Percentiles rank a stretch among this genome's conserved stretches.
These are phyloP conservation scores for Engraulis encrasicolus DNA, from an alignment of 2,113 vertebrate species.

Conservation along the genomic window DNA sequence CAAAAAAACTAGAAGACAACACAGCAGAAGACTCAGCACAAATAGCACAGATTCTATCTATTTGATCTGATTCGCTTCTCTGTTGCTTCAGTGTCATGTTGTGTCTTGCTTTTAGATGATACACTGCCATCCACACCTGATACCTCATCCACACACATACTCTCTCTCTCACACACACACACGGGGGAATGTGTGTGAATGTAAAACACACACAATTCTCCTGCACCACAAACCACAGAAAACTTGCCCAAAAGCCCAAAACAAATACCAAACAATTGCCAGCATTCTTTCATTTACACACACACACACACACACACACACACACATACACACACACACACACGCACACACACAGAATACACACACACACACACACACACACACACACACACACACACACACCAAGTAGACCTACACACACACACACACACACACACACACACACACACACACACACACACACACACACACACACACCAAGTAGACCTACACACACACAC, in stretches of 20 bases:
- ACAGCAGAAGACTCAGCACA: too few relatives aligned
- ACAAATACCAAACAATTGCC: constrained; percentile 67
- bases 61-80: neutral
- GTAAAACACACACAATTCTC: neutral
- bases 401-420: too few relatives aligned
- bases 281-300: constrained; percentile 43
- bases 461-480: neutral
- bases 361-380: neutral
- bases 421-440: neutral
- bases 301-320: neutral
- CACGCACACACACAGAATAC: neutral
- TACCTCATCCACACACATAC: constrained; percentile 1
- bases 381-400: neutral
- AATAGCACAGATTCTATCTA: constrained; percentile 2
- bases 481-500: too few relatives aligned
- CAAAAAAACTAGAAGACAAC: too few relatives aligned
- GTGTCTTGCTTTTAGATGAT: constrained; percentile 34
- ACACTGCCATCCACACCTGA: too few relatives aligned
- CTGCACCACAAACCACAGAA: constrained; percentile 45
- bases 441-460: constrained; percentile 40
- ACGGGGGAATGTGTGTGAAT: too few relatives aligned
- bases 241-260: constrained; percentile 59
- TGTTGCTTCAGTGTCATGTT: constrained; percentile 45
- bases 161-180: too few relatives aligned
- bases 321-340: neutral